Conservation (phyloP, 92 coral and sea anemone genomes). For the Zoanthus solanderi region DNA sequence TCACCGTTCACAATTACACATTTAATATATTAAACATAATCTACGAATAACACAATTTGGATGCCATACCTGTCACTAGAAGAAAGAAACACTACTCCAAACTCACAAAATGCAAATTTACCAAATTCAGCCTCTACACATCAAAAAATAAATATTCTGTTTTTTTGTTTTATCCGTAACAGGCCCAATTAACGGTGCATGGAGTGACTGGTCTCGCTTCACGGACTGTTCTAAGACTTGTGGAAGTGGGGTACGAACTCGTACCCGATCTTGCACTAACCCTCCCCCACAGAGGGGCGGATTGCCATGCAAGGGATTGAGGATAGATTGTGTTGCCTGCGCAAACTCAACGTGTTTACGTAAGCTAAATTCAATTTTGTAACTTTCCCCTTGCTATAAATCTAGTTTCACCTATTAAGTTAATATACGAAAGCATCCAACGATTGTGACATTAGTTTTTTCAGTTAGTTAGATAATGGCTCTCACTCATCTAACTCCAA, state of each 20-base stretch:
- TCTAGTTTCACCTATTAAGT: background rate
- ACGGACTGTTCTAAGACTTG: background rate
- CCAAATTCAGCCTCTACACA: background rate
- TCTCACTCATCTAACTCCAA: no score
- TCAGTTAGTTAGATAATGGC: no score
- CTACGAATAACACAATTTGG: no score
- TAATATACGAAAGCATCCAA: background rate
- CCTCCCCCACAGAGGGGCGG: slow-evolving; percentile 26
- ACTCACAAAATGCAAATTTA: background rate
- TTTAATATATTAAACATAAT: no score
- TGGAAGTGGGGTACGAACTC: slow-evolving; percentile 3
- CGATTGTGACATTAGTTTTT: background rate
- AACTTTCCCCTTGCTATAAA: background rate
- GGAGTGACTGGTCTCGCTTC: slow-evolving; percentile 16
- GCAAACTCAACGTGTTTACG: background rate
- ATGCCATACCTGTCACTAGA: no score
- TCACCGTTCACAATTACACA: no score
- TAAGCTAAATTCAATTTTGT: background rate
- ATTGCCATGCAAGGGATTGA: background rate
- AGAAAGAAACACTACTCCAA: no score
- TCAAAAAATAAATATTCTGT: background rate
- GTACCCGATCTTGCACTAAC: slow-evolving; percentile 27
- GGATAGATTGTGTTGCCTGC: background rate
- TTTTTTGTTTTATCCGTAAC: background rate
- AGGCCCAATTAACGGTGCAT: slow-evolving; percentile 9